phyloP scores from a whole-genome alignment of 2,888 invertebrate species.

The Rhynchonema sp. region DNA sequence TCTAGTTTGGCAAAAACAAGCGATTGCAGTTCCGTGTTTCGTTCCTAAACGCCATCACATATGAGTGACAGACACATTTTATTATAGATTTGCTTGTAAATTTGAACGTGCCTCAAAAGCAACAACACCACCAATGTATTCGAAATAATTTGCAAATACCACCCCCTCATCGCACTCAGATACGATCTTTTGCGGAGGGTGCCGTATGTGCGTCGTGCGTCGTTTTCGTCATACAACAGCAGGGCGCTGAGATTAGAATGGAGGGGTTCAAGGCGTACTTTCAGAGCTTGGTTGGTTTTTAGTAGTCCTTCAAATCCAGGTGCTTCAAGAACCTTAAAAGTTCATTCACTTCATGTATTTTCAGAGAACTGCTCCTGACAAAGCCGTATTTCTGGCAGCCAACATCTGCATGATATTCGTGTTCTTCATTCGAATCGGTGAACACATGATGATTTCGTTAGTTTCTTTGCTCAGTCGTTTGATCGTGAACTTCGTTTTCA shows the following conservation, averaged over 20 bases:
- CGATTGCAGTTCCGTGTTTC: too few relatives aligned
- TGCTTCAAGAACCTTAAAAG: not conserved
- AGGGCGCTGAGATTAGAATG: conserved; percentile 79
- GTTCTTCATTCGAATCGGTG: conserved; percentile 62
- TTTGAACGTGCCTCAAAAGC: too few relatives aligned
- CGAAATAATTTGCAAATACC: too few relatives aligned
- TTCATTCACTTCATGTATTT: too few relatives aligned
- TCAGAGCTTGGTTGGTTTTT: conserved; percentile 54
- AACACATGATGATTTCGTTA: conserved; percentile 31
- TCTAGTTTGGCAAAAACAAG: too few relatives aligned
- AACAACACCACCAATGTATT: too few relatives aligned
- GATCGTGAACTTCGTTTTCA: too few relatives aligned
- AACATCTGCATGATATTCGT: conserved; percentile 61
- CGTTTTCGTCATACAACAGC: conserved; percentile 69
- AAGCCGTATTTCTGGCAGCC: conserved; percentile 72
- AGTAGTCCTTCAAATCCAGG: not conserved
- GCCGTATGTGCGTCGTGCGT: conserved; percentile 65
- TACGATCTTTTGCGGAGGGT: conserved; percentile 57
- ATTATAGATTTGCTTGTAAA: too few relatives aligned
- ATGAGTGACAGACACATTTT: too few relatives aligned
- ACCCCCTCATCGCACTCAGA: too few relatives aligned
- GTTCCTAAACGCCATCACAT: too few relatives aligned
- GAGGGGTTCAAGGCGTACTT: conserved; percentile 74
- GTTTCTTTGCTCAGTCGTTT: too few relatives aligned
- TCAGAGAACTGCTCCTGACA: conserved; percentile 82